Percentiles rank a stretch among this genome's conserved stretches.
These are phyloP conservation scores for Lates calcarifer DNA, from an alignment of 2,113 vertebrate species.

Conservation along the genomic window DNA sequence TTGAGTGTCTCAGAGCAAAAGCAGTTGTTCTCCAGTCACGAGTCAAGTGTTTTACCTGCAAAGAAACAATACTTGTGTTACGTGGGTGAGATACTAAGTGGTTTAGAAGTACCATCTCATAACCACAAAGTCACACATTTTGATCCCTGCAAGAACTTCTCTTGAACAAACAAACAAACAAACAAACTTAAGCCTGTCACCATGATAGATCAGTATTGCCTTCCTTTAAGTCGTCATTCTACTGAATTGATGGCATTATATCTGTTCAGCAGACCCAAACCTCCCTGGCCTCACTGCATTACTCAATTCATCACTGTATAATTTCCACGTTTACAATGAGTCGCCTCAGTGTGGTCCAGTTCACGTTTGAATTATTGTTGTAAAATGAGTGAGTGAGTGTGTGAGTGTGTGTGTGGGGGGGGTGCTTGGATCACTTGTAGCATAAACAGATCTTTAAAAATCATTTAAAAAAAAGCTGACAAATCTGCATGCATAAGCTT, in stretches of 20 bases:
- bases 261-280: not conserved
- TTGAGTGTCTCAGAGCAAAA: conserved; percentile 91
- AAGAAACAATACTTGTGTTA: conserved; percentile 44
- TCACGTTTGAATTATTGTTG: conserved; percentile 6
- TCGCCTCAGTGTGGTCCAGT: not conserved
- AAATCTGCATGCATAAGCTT: conserved; percentile 38
- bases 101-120: not conserved
- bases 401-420: not conserved
- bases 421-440: not conserved
- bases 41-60: conserved; percentile 96
- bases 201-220: not conserved
- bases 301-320: not conserved
- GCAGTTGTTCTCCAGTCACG: conserved; percentile 97
- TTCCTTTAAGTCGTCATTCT: conserved; percentile 9
- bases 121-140: not conserved
- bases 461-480: not conserved
- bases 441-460: conserved; percentile 35
- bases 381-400: not conserved
- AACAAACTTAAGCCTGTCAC: not conserved
- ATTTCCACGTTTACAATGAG: not conserved
- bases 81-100: not conserved
- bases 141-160: not conserved
- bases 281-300: not conserved
- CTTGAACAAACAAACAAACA: not conserved
- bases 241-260: not conserved